Evolutionary conservation across 2,888 invertebrate genomes (phyloP).

Genomic region (Napeogenes sylphis): DNA sequence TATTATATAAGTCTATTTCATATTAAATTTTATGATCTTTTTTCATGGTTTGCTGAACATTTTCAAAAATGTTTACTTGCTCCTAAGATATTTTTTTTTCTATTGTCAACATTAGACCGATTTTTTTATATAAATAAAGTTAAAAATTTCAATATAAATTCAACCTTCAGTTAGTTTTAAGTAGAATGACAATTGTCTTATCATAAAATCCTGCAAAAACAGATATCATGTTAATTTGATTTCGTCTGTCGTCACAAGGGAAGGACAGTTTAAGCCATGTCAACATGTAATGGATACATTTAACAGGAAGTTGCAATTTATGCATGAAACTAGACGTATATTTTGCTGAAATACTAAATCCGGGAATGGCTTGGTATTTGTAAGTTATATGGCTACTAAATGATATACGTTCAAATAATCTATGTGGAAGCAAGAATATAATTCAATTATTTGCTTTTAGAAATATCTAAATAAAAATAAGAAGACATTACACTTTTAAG

Average conservation of each 20-base stretch:
- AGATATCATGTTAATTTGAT: slow-evolving; percentile 2
- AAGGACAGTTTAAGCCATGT: slow-evolving; percentile 47
- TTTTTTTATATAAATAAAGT: too few relatives aligned
- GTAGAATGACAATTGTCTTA: too few relatives aligned
- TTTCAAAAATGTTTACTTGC: too few relatives aligned
- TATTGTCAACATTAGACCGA: too few relatives aligned
- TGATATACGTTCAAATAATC: too few relatives aligned
- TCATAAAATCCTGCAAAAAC: neutral
- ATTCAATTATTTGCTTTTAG: slow-evolving; percentile 26
- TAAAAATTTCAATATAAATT: too few relatives aligned
- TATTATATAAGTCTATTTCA: too few relatives aligned
- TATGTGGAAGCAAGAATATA: too few relatives aligned
- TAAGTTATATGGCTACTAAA: slow-evolving; percentile 11
- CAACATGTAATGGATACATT: slow-evolving; percentile 72
- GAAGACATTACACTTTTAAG: neutral
- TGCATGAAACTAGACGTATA: slow-evolving; percentile 61
- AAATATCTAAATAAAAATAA: slow-evolving; percentile 9
- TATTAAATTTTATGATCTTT: too few relatives aligned
- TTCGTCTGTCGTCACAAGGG: slow-evolving; percentile 23
- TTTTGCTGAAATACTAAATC: slow-evolving; percentile 47
- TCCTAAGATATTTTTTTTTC: too few relatives aligned
- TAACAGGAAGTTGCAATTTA: slow-evolving; percentile 64
- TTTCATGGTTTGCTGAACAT: too few relatives aligned
- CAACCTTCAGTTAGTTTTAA: too few relatives aligned
- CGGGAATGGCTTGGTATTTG: slow-evolving; percentile 36